Evolutionary conservation across 2,888 invertebrate species (phyloP).

Genomic region (Diaperis boleti): DNA sequence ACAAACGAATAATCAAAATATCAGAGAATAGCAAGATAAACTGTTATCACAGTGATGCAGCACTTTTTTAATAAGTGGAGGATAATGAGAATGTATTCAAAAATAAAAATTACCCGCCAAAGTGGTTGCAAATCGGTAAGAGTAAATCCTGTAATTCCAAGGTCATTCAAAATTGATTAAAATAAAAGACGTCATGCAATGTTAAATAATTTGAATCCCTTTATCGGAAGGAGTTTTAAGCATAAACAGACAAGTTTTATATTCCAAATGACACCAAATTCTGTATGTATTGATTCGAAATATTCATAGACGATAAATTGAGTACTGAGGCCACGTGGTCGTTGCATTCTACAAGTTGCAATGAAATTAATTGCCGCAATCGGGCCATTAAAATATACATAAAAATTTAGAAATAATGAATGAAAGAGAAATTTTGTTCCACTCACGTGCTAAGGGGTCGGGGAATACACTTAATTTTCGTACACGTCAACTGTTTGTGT

Average conservation of each 20-base stretch:
- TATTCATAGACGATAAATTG: too few species aligned
- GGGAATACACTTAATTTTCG: too few species aligned
- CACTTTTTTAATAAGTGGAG: too few species aligned
- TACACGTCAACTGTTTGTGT: too few species aligned
- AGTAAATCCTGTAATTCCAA: background rate
- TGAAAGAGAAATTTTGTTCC: too few species aligned
- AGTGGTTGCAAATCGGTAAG: background rate
- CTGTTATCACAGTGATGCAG: too few species aligned
- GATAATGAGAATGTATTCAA: too few species aligned
- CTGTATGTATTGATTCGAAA: constrained; percentile 4
- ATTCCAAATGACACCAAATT: background rate
- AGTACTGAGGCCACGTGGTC: constrained; percentile 6
- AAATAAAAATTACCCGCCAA: constrained; percentile 6
- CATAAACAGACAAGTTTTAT: background rate
- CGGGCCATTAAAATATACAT: too few species aligned
- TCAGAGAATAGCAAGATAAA: too few species aligned
- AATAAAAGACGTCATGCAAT: constrained; percentile 12
- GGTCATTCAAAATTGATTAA: constrained; percentile 22
- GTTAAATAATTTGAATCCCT: constrained; percentile 4
- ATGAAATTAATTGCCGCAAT: background rate
- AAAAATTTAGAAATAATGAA: too few species aligned
- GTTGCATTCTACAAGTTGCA: background rate
- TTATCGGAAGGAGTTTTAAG: background rate
- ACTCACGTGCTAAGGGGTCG: too few species aligned
- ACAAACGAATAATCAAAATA: too few species aligned